Evolutionary conservation across 2,113 vertebrate genomes (phyloP).

Genomic region (Tauraco erythrolophus): DNA sequence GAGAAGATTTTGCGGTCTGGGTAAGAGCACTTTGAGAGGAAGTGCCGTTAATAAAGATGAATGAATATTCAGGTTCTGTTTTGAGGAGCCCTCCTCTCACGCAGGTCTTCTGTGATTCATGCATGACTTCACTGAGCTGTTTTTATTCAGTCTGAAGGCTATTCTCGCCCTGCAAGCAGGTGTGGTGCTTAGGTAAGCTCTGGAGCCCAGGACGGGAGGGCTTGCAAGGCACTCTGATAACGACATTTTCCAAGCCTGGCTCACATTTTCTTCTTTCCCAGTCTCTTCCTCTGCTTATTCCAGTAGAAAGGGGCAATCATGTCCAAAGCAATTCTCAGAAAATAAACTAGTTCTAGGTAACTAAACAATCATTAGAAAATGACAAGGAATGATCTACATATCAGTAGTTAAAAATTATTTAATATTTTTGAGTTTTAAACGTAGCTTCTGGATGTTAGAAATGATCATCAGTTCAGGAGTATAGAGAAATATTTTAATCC

Average conservation of each 20-base stretch:
- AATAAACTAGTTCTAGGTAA: background rate
- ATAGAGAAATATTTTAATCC: background rate
- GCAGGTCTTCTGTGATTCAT: background rate
- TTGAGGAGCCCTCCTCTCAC: background rate
- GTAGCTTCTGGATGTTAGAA: background rate
- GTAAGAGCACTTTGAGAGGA: background rate
- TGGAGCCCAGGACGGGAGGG: background rate
- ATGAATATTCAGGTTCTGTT: background rate
- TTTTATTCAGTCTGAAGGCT: background rate
- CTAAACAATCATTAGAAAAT: background rate
- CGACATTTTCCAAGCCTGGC: background rate
- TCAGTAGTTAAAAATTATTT: background rate
- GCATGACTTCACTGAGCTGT: background rate
- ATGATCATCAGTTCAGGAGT: background rate
- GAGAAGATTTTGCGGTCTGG: background rate
- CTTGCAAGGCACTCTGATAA: background rate
- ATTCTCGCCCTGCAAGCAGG: background rate
- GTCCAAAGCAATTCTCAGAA: background rate
- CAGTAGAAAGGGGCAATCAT: background rate
- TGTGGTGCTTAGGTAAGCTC: background rate
- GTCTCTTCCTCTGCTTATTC: background rate
- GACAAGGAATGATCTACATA: background rate
- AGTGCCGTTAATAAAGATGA: background rate
- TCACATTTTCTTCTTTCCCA: background rate
- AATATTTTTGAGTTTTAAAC: background rate